phyloP scores from a whole-genome alignment of 2,113 vertebrate genomes.

The Serinus canaria region DNA sequence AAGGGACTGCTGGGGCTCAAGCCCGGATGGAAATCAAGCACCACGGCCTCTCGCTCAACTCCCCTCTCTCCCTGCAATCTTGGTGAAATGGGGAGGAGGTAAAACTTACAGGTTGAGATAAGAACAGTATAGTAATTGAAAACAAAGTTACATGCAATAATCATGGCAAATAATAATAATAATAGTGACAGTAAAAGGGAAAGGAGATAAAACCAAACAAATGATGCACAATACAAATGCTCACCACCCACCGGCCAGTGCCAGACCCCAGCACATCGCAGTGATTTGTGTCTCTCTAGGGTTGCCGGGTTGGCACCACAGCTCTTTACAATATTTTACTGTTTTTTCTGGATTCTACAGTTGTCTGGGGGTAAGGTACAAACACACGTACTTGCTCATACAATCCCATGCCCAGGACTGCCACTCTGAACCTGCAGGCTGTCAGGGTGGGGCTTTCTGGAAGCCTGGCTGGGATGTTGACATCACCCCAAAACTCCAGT shows the following conservation, averaged over 20 bases:
- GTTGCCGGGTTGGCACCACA: too few species aligned
- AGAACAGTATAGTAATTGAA: background rate
- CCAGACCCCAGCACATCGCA: background rate
- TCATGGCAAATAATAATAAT: background rate
- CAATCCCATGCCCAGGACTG: background rate
- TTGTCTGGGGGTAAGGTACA: background rate
- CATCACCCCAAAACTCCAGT: too few species aligned
- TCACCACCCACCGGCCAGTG: background rate
- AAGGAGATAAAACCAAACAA: background rate
- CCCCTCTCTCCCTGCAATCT: too few species aligned
- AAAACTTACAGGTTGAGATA: background rate
- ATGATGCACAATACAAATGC: background rate
- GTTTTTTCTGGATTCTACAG: background rate
- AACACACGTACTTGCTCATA: background rate
- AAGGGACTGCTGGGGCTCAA: accelerated
- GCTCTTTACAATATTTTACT: background rate
- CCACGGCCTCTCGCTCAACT: too few species aligned
- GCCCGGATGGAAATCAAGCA: background rate
- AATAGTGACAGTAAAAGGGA: background rate
- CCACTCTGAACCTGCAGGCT: background rate
- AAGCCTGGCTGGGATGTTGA: background rate
- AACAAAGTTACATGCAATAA: background rate
- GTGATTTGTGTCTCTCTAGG: background rate
- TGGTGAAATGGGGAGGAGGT: background rate
- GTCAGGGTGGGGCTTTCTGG: too few species aligned